Evolutionary conservation across 2,888 invertebrate species (phyloP), one percentile per base, ranked within the genome.

Genomic region (Acanthoscelides obtectus): DNA sequence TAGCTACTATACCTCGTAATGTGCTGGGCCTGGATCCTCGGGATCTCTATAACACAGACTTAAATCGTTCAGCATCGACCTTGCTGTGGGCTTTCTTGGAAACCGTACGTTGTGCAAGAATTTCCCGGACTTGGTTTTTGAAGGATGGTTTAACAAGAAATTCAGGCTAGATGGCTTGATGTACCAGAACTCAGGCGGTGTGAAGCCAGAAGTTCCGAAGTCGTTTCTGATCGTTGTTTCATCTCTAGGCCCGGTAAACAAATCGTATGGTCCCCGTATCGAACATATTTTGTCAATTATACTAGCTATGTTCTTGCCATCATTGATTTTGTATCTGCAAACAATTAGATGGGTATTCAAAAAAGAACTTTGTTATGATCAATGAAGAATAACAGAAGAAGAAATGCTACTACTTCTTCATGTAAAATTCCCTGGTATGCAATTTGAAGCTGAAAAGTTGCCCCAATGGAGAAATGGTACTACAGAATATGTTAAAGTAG

Each of bases 11-110:
- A 45, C 45, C 68, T 80, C 74, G 74, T 89, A 88, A 70, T 83
- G 79, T 0, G 86, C 86, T 0, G 90, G 89, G 0, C 89, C 88
- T 0, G 90, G 90, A 0, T 87, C 87, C 0, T 83, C 77, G 0
- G 88, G 86, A 69, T 86, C 84, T 67, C 85, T 86, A 22, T 86
- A 82, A 76, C 88, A 88, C 82, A 88, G 84, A 0, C 87, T 82
- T 19, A 87, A 72, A 76, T 90, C 88, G 2, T 86, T 85, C 65
- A 90, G 78, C 76, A 88, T 85, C 70, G 82, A 84, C 17, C 90
- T 84, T 0, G 87, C 84, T 67, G 86, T 84, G 22, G 87, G 87
- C 66, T 80, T 81, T 69, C 79, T 81, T 0, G 81, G 79, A 74
- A 86, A 86, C 68, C 86, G 76, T 1, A 71, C 70, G 2, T 77